phyloP scores from a whole-genome alignment of 2,113 vertebrate species.

The Cacatua alba region DNA sequence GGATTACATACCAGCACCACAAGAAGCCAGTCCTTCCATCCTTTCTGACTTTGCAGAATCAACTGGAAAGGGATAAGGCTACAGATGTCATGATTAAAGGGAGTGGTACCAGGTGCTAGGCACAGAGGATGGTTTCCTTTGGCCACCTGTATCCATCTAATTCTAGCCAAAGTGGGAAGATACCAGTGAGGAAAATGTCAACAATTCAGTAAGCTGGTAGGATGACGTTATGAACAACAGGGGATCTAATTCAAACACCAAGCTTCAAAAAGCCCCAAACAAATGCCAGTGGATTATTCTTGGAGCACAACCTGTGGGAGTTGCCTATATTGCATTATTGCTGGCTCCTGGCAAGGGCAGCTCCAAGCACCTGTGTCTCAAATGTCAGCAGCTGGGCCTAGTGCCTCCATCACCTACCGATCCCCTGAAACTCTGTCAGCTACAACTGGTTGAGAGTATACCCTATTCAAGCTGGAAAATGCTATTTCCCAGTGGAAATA shows the following conservation, averaged over 20 bases:
- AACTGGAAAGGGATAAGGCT: neutral
- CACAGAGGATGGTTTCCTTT: neutral
- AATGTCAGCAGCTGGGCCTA: constrained; percentile 1
- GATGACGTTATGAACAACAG: neutral
- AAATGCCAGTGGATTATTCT: constrained; percentile 6
- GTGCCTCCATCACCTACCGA: neutral
- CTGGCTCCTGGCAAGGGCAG: neutral
- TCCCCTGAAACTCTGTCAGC: neutral
- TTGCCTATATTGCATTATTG: neutral
- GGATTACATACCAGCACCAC: neutral
- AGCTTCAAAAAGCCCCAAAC: neutral
- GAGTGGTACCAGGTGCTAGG: neutral
- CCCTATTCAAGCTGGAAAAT: neutral
- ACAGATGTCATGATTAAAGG: neutral
- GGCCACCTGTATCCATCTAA: neutral
- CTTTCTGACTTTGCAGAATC: neutral
- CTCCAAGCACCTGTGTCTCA: constrained; percentile 12
- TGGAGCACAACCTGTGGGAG: neutral
- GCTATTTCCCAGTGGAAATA: neutral
- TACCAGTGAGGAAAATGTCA: neutral
- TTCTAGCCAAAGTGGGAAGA: neutral
- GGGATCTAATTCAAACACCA: neutral
- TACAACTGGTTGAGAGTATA: neutral
- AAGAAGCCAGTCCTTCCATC: neutral
- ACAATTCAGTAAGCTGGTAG: neutral